These are phyloP conservation scores for Malacoctenus gilli DNA, from an alignment of 2,797 vertebrate species.

Conservation along the genomic window DNA sequence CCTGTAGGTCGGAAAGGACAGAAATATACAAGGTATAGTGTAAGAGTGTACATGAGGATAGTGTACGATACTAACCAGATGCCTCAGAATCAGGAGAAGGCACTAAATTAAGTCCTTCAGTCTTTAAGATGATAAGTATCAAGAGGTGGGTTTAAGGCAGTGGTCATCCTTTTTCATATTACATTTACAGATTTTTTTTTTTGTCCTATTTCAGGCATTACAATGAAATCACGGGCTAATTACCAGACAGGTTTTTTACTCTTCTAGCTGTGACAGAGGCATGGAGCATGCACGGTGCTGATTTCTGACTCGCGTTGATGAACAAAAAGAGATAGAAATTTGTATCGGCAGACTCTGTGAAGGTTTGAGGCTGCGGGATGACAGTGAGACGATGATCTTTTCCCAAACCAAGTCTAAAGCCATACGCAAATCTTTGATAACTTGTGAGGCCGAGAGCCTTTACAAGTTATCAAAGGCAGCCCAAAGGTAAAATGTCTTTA, in stretches of 20 bases:
- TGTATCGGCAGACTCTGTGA: constrained; percentile 42
- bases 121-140: constrained; percentile 56
- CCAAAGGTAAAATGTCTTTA: constrained; percentile 60
- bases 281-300: constrained; percentile 43
- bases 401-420: constrained; percentile 47
- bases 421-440: constrained; percentile 53
- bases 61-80: constrained; percentile 59
- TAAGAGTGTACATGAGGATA: constrained; percentile 59
- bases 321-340: constrained; percentile 13
- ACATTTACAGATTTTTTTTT: constrained; percentile 43
- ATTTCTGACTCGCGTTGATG: constrained; percentile 47
- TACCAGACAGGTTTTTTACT: constrained; percentile 40
- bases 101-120: constrained; percentile 76
- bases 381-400: constrained; percentile 55
- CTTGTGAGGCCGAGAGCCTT: constrained; percentile 45
- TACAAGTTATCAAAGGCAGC: constrained; percentile 54
- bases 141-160: constrained; percentile 79
- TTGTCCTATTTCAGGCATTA: constrained; percentile 43
- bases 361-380: constrained; percentile 59
- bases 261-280: constrained; percentile 40
- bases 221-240: constrained; percentile 50
- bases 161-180: constrained; percentile 68
- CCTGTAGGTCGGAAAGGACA: constrained; percentile 58
- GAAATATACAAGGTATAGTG: constrained; percentile 65
- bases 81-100: constrained; percentile 74